Base-by-base conservation (phyloP, 2,888 invertebrate species). In the Suillia variegata region DNA sequence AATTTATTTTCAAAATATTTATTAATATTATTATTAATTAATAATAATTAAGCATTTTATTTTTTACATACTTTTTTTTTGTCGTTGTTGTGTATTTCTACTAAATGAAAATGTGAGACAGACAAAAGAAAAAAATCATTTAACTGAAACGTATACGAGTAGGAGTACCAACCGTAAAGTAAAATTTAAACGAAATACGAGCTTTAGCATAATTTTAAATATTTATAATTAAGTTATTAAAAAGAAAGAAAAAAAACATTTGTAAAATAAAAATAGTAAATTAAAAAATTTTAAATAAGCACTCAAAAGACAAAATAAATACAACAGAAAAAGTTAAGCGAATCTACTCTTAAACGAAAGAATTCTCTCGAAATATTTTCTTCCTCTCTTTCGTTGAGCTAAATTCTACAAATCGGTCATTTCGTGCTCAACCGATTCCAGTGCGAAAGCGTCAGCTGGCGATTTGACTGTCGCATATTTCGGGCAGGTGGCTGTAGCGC, bases 341-440 rank as follows among this genome's bases (percentile, higher is more conserved):
- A 13, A 38, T 38, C 10, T n/a, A n/a, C n/a, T n/a, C n/a, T n/a
- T n/a, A n/a, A n/a, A n/a, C n/a, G n/a, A n/a, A n/a, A n/a, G n/a
- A n/a, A n/a, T n/a, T n/a, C n/a, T n/a, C n/a, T n/a, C n/a, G n/a
- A n/a, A n/a, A n/a, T n/a, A n/a, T n/a, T n/a, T n/a, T n/a, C n/a
- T n/a, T n/a, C n/a, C n/a, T n/a, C n/a, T n/a, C n/a, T n/a, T n/a
- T n/a, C n/a, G n/a, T n/a, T n/a, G n/a, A n/a, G 26, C 26, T 26
- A 26, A 26, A 10, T 26, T 26, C 56, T 80, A 80, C 70, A 80
- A 73, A 69, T 80, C 79, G 57, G 79, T 80, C 53, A 80, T 80
- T 73, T 80, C 79, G 26, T 80, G 76, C 53, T 79, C n/a, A n/a
- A n/a, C 79, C 71, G 76, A 75, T 70, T 74, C 73, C 26, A 61